Evolutionary conservation across 2,113 vertebrate genomes (phyloP), one percentile per base, ranked within the genome.

Genomic region (Thalassoma bifasciatum): DNA sequence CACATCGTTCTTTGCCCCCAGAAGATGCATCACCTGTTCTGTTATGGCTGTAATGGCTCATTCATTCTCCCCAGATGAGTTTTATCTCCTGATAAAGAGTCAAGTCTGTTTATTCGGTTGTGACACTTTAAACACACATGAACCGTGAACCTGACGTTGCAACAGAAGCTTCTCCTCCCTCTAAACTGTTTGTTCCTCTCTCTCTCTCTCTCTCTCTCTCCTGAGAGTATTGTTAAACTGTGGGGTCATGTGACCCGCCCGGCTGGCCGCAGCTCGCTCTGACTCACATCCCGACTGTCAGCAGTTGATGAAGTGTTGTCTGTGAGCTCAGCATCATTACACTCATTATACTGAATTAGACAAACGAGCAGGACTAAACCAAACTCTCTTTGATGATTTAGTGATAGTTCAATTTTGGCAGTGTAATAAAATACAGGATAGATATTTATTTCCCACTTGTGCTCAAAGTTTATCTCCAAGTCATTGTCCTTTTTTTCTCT

Each of bases 171-270:
- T 37, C 54, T 52, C 59, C 61, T 22, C 44, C 51, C 13, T 65
- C 40, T 37, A 17, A 68, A 52, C n/a, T 17, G 30, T 58, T 22
- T 54, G 10, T 30, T 13, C 66, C 77, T 86, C 77, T 74, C 59
- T 61, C n/a, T n/a, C n/a, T n/a, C n/a, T n/a, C n/a, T n/a, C n/a
- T n/a, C n/a, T n/a, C 66, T 30, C 30, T 66, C 65, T 75, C 60
- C 73, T 2, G 22, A 24, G 44, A 9, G 65, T 67, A 78, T 75
- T 84, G 78, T 85, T 70, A 21, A 58, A 50, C 11, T 2, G 60
- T 76, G 8, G 22, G 60, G 60, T 81, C 61, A 75, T 22, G 74
- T 81, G 81, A 83, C 26, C 26, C 6, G 17, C 69, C 24, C 30
- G 4, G 40, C 40, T 14, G 12, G 12, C 66, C 58, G 4, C 61